Conservation (phyloP, 2,797 vertebrate species). For the Liparis tanakae region DNA sequence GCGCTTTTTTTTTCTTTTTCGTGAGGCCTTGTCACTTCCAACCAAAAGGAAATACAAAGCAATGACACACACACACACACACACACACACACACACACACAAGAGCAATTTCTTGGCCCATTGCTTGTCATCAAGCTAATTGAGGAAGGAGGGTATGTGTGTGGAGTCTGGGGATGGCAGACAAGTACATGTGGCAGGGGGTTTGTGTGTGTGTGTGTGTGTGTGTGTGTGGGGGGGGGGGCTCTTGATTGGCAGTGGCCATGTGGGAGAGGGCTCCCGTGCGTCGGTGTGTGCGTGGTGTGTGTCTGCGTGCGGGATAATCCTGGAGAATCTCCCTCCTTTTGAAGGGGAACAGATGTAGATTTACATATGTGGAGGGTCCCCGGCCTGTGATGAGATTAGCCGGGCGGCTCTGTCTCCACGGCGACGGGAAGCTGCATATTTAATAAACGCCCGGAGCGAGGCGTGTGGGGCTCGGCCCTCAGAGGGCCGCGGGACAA, state of each 20-base stretch:
- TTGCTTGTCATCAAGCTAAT: conserved; percentile 86
- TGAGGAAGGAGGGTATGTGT: conserved; percentile 76
- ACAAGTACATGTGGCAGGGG: conserved; percentile 73
- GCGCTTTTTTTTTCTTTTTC: conserved; percentile 75
- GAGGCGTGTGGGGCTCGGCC: conserved; percentile 85
- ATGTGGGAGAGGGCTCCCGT: conserved; percentile 81
- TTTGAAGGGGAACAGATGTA: conserved; percentile 99
- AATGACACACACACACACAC: conserved; percentile 72
- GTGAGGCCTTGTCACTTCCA: conserved; percentile 84
- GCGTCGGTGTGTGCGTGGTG: conserved; percentile 73
- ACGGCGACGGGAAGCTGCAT: conserved; percentile 95
- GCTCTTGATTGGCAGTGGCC: conserved; percentile 88
- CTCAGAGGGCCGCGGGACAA: conserved; percentile 88
- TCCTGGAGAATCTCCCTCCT: conserved; percentile 93
- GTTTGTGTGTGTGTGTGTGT: no score
- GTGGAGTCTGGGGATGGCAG: conserved; percentile 83
- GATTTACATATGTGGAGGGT: conserved; percentile 99
- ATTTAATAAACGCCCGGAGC: conserved; percentile 99
- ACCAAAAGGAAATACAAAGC: conserved; percentile 87
- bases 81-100: conserved; percentile 38
- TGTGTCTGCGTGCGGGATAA: conserved; percentile 84
- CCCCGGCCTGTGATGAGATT: conserved; percentile 98
- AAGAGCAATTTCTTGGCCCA: conserved; percentile 90
- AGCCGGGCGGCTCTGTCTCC: conserved; percentile 90
- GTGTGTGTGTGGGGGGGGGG: conserved; percentile 81